Evolutionary conservation across 2,888 invertebrate species (phyloP).

Genomic region (Leptopilina syphax): DNA sequence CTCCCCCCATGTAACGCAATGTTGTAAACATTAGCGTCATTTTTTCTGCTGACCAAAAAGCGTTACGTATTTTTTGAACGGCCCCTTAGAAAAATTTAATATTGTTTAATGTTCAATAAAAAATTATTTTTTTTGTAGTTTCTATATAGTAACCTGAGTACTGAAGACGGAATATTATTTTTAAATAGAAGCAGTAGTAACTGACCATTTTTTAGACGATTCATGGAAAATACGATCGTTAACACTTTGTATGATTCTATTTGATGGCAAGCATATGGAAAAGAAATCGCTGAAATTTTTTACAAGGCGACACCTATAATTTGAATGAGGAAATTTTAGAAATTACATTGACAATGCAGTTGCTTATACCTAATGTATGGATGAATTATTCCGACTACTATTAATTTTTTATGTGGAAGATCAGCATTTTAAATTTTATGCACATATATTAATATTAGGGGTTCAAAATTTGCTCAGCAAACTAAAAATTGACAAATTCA

Average conservation of each 20-base stretch:
- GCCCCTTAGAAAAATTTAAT: no score
- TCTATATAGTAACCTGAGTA: no score
- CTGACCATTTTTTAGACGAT: background rate
- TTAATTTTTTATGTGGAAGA: slow-evolving; percentile 52
- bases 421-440: slow-evolving; percentile 63
- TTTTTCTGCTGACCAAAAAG: no score
- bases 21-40: no score
- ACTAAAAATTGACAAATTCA: background rate
- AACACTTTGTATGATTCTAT: background rate
- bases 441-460: slow-evolving; percentile 61
- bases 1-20: no score
- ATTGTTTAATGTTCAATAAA: no score
- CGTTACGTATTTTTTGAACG: no score
- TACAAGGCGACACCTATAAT: background rate
- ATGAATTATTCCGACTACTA: slow-evolving; percentile 2
- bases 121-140: no score
- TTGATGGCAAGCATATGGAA: background rate
- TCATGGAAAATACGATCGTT: background rate
- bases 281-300: slow-evolving; percentile 4
- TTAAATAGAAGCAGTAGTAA: background rate
- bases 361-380: background rate
- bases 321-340: background rate
- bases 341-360: no score
- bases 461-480: slow-evolving; percentile 58
- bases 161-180: no score